A percentile compares a stretch with the other conserved stretches of the same genome.
These are phyloP conservation scores for Neria commutata DNA, from an alignment of 2,888 invertebrate species.

Conservation along the genomic window DNA sequence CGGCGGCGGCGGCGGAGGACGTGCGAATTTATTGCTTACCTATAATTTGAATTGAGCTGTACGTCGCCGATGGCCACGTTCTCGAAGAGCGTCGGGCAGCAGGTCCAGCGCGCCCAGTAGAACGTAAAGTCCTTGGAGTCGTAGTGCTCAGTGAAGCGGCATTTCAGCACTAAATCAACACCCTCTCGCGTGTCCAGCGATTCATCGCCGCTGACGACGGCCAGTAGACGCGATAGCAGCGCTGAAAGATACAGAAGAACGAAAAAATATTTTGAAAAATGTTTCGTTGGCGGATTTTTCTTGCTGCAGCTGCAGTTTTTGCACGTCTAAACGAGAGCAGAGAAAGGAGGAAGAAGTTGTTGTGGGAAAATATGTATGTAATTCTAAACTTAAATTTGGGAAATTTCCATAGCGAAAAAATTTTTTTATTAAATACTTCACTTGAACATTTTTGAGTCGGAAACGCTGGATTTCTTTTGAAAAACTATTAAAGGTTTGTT, in stretches of 20 bases:
- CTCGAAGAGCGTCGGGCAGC: conserved; percentile 78
- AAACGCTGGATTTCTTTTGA: no score
- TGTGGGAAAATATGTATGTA: no score
- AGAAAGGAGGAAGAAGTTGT: no score
- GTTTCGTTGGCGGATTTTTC: no score
- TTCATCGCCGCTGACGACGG: conserved; percentile 47
- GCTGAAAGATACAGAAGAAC: conserved; percentile 28
- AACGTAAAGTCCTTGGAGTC: conserved; percentile 77
- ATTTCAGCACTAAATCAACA: conserved; percentile 83
- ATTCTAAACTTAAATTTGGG: no score
- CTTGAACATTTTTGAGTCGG: no score
- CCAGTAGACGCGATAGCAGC: conserved; percentile 7
- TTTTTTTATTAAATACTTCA: no score
- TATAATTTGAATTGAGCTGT: conserved; percentile 84
- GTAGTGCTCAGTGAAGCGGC: conserved; percentile 78
- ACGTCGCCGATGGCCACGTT: conserved; percentile 87
- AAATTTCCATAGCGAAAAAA: no score
- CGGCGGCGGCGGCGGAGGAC: background rate
- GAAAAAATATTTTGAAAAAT: no score
- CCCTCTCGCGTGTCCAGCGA: conserved; percentile 82
- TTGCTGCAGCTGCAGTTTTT: no score
- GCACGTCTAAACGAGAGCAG: no score
- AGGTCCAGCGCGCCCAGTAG: conserved; percentile 83
- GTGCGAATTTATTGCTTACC: conserved; percentile 64
- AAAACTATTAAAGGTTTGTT: no score